Evolutionary conservation across 2,113 vertebrate species (phyloP), one percentile per base, ranked within the genome.

Genomic region (Siniperca knerii): DNA sequence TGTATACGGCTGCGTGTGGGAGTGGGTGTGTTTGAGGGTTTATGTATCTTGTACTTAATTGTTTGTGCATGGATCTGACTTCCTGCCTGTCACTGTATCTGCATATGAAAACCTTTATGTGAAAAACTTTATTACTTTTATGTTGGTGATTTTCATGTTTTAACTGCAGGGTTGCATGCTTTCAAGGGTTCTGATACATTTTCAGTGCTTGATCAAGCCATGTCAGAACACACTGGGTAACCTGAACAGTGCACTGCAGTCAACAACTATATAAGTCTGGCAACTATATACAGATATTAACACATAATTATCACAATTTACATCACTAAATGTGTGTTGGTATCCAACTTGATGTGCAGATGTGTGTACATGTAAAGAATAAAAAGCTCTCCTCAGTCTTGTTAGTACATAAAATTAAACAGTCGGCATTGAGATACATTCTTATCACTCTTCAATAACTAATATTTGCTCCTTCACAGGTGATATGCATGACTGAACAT

Each of bases 401-500:
- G 44, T 35, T 35, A 10, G 20, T n/a, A 23, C 44, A 29, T 58
- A 1, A 46, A 67, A 50, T 60, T 4, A 60, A 79, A 70, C 37
- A 18, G 54, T 23, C 37, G 4, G 0, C 42, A 54, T 1, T 42
- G n/a, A 81, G 15, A 48, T 50, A 12, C 18, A 10, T 54, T 25
- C 18, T 33, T 33, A 40, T 88, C 68, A 74, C 35, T 85, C 62
- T 25, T 68, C 81, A 82, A 13, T 75, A 73, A 70, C 75, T 75
- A 84, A 79, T 85, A 55, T 64, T 42, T 68, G 55, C 44, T 50
- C 55, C 33, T 6, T 79, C 23, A 25, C 75, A 75, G 87, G 75
- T 48, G 75, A 69, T 23, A 25, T 33, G 79, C 85, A 79, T 89
- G 65, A 73, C 67, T 85, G 85, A 86, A 62, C 71, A 60, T 83